Conservation (phyloP, 2,797 vertebrate species). For the Typhlichthys eigenmanni region DNA sequence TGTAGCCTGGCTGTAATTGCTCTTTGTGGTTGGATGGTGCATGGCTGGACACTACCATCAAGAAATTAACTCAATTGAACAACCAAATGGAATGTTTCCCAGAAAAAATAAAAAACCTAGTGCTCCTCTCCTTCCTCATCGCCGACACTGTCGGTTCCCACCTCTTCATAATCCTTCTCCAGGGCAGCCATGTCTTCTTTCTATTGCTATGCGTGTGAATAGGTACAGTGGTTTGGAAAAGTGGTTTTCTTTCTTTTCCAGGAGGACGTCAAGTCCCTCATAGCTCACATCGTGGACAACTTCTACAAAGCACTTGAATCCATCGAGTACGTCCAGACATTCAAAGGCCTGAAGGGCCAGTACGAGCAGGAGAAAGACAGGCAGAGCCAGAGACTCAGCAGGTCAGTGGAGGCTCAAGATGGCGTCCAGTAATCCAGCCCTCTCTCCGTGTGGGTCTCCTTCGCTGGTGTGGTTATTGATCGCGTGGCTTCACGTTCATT, state of each 20-base stretch:
- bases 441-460: neutral
- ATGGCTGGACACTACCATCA: too few species aligned
- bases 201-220: neutral
- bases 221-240: neutral
- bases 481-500: conserved; percentile 16
- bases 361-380: conserved; percentile 97
- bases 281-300: conserved; percentile 98
- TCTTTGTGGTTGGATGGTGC: too few species aligned
- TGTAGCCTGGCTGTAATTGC: too few species aligned
- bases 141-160: too few species aligned
- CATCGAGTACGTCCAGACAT: conserved; percentile 98
- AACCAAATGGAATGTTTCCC: too few species aligned
- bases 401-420: conserved; percentile 67
- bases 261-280: conserved; percentile 98
- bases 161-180: too few species aligned
- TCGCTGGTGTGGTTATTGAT: neutral
- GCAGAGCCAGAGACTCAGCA: conserved; percentile 94
- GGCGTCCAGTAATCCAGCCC: neutral
- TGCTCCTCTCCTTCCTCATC: too few species aligned
- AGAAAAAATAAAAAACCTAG: too few species aligned
- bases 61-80: too few species aligned
- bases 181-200: too few species aligned
- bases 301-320: conserved; percentile 99
- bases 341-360: conserved; percentile 96
- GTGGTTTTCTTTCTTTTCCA: conserved; percentile 49